phyloP scores from a whole-genome alignment of 1,140 invertebrate genomes.

The Drosophila teissieri region DNA sequence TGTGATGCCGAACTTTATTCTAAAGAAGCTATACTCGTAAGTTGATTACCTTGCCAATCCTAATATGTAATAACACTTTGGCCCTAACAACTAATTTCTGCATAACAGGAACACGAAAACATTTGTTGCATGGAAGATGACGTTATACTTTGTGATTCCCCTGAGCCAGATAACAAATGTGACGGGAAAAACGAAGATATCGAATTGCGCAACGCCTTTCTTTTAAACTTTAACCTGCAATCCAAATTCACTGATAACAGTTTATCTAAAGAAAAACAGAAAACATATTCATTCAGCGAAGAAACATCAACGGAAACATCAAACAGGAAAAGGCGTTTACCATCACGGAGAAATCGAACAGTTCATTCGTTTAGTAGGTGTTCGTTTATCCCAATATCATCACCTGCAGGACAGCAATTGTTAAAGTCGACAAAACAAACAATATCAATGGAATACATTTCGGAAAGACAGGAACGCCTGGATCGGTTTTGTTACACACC shows the following conservation, averaged over 20 bases:
- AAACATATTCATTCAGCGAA: conserved; percentile 54
- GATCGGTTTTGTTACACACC: conserved; percentile 86
- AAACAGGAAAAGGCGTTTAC: conserved; percentile 75
- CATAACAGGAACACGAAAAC: conserved; percentile 86
- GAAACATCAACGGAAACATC: conserved; percentile 45
- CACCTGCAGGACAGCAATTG: conserved; percentile 86
- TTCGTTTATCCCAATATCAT: conserved; percentile 86
- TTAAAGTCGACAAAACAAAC: conserved; percentile 85
- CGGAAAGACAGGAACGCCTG: conserved; percentile 86
- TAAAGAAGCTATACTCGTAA: conserved; percentile 86
- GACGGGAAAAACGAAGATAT: conserved; percentile 63
- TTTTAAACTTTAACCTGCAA: conserved; percentile 78
- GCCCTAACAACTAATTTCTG: neutral
- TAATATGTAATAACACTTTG: neutral
- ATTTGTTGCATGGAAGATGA: conserved; percentile 84
- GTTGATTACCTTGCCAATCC: neutral
- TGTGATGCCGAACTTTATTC: conserved; percentile 88
- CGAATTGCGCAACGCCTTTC: conserved; percentile 73
- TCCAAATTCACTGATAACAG: conserved; percentile 44
- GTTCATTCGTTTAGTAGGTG: conserved; percentile 85
- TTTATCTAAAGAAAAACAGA: conserved; percentile 53
- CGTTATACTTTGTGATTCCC: conserved; percentile 82
- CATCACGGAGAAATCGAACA: conserved; percentile 85
- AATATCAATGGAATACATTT: conserved; percentile 85
- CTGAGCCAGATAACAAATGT: conserved; percentile 60